Percentiles rank a stretch among this genome's conserved stretches.
Conservation (phyloP, 92 coral and sea anemone genomes). For the Blastomussa wellsi region DNA sequence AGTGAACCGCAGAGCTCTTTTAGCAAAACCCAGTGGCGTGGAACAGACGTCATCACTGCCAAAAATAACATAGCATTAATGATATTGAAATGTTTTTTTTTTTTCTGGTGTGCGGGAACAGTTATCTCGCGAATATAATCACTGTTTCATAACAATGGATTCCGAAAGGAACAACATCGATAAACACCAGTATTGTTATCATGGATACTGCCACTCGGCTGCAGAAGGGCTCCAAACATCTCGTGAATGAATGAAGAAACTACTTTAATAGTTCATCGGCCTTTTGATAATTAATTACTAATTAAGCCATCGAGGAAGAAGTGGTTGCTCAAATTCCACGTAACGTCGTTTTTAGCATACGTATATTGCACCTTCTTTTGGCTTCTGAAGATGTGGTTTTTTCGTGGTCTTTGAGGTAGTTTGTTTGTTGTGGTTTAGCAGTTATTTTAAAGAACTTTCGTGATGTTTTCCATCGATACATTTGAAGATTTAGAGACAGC, state of each 20-base stretch:
- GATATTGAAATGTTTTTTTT: neutral
- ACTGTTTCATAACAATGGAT: neutral
- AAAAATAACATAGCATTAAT: neutral
- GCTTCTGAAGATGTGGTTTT: neutral
- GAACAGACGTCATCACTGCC: neutral
- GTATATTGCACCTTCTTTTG: neutral
- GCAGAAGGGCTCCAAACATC: no score
- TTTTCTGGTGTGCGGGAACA: neutral
- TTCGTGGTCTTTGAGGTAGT: neutral
- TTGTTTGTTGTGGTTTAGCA: neutral
- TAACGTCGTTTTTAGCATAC: neutral
- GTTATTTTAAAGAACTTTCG: neutral
- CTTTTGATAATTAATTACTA: no score
- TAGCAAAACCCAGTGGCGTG: neutral
- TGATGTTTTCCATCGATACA: neutral
- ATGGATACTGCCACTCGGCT: neutral
- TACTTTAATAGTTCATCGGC: no score
- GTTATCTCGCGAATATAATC: neutral
- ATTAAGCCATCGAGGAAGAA: neutral
- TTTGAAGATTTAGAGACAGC: neutral
- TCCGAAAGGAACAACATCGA: neutral
- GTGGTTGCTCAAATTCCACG: neutral
- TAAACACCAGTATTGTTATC: neutral
- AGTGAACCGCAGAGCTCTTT: neutral
- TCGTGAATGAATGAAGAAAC: no score